Evolutionary conservation across 2,888 invertebrate genomes (phyloP), one percentile per base, ranked within the genome.

Genomic region (Leptopterna dolabrata): DNA sequence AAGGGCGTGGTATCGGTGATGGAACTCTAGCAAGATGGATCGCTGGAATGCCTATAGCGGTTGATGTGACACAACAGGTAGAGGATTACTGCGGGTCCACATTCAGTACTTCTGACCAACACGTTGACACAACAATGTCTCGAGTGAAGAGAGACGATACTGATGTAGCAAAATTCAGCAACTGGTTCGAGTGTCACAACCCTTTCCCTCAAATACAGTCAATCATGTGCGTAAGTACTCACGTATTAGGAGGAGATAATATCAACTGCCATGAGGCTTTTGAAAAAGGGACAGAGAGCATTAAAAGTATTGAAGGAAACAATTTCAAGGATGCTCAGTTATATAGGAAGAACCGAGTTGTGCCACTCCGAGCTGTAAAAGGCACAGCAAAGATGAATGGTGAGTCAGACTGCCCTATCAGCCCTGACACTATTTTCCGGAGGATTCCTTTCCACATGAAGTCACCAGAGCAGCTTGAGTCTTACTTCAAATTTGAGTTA

Each of bases 201-300:
- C 30, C 91, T 89, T 90, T 90, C 87, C 88, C 89, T 76, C 89
- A 87, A 51, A 87, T 89, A 89, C n/a, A n/a, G n/a, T 89, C 90
- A 51, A 89, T 91, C 71, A 89, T 91, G 43, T 43, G 43, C 11
- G 6, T 43, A 6, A 11, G 43, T 43, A 43, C 43, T 43, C 7
- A 11, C 6, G 43, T 43, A 11, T 43, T 9, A 11, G 43, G 43
- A 43, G 43, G 89, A 89, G 89, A 89, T 86, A 87, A 88, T 80
- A 89, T 91, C 43, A 91, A 91, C 89, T 91, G 91, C 88, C 89
- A 91, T 87, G 84, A 89, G 88, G 90, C 91, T 29, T 89, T 88
- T 88, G 90, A 91, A 89, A 89, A 89, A 85, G 91, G 91, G 63
- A 89, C 89, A 88, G 43, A 87, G 43, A 73, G 87, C 16, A 89